Evolutionary conservation across 2,888 invertebrate species (phyloP), one percentile per base, ranked within the genome.

Genomic region (Salticus scenicus): DNA sequence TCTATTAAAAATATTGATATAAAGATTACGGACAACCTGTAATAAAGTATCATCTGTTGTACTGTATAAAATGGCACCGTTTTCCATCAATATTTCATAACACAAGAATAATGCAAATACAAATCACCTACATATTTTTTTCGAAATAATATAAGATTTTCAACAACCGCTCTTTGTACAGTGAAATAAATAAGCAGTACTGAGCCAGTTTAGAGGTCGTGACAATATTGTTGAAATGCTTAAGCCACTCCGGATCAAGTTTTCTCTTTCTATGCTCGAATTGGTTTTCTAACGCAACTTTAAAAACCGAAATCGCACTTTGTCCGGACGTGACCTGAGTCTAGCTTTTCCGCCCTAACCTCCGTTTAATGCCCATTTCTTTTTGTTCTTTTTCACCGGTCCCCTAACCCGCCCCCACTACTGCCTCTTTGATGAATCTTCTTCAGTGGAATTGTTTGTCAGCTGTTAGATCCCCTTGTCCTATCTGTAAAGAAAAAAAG

Each of bases 271-370:
- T 69, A 47, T 33, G 41, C 28, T 57, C 67, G 7, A 67, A 76
- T 76, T 76, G 83, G 72, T 82, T 83, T 84, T 84, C 83, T 84
- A 84, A 84, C 83, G 77, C 77, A 72, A 84, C 77, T 84, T 84
- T 84, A 84, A 84, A 57, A 84, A 84, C 83, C 83, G 63, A 84
- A 77, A 84, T 84, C 83, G 77, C 83, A 84, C 83, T 84, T 84
- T 72, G 77, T 73, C 73, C 12, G 37, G 57, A 84, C 83, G 83
- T 84, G 83, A 84, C 83, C 42, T 57, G 83, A 20, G 24, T 84
- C 31, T 66, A 28, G n/a, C 47, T 17, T 17, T 27, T 28, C 41
- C 70, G 75, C 37, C 77, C 75, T 84, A 84, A 84, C 77, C 72
- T 84, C 77, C 73, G 30, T 84, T 84, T 84, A 84, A 84, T 84